Percentiles rank a stretch among this genome's conserved stretches.
phyloP scores from a whole-genome alignment of 2,797 vertebrate genomes.

The Malurus leucopterus region DNA sequence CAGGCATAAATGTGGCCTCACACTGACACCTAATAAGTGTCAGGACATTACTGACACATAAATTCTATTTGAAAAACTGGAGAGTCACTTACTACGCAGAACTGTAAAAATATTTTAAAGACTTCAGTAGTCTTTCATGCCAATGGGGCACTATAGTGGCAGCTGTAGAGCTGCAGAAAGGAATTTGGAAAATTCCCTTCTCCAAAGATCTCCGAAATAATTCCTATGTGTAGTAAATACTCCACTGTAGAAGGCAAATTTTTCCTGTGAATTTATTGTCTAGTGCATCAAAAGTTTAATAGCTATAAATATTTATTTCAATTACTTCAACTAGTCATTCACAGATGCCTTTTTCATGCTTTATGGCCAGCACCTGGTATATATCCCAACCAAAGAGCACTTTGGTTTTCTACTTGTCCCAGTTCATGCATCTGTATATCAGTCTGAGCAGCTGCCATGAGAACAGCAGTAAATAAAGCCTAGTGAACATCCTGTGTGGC shows the following conservation, averaged over 20 bases:
- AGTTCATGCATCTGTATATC: background rate
- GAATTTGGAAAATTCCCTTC: background rate
- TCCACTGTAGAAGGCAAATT: background rate
- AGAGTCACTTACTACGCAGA: background rate
- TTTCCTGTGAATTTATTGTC: background rate
- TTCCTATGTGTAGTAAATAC: background rate
- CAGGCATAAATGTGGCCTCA: background rate
- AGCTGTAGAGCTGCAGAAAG: background rate
- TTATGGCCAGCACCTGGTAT: background rate
- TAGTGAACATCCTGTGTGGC: background rate
- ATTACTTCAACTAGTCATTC: background rate
- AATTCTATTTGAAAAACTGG: background rate
- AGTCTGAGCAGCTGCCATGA: background rate
- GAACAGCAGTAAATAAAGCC: background rate
- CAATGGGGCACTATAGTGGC: background rate
- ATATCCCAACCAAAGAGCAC: background rate
- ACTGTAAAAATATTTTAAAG: background rate
- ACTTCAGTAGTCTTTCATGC: background rate
- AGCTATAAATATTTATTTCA: constrained; percentile 20
- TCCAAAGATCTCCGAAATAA: background rate
- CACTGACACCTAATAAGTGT: background rate
- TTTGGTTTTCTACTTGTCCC: background rate
- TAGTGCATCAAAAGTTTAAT: background rate
- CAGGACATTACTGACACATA: background rate
- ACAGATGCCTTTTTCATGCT: background rate